Percentiles rank a stretch among this genome's conserved stretches.
phyloP scores from a whole-genome alignment of 2,797 vertebrate species.

The Acipenser transmontanus region DNA sequence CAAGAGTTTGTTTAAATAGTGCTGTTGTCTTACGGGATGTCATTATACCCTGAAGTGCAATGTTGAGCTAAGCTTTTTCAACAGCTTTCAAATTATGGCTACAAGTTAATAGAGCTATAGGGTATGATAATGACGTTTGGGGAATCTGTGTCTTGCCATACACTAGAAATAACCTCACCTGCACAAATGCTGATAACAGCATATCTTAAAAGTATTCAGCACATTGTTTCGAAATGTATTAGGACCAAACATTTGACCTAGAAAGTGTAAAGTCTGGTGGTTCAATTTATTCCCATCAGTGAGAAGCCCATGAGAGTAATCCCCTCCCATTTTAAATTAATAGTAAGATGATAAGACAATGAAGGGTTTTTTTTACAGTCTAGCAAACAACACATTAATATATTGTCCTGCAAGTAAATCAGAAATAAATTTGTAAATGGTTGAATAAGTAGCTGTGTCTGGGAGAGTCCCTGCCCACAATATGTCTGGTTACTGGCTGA shows the following conservation, averaged over 20 bases:
- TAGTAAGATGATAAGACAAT: background rate
- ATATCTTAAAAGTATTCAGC: too few relatives aligned
- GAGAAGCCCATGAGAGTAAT: background rate
- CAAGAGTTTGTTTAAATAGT: background rate
- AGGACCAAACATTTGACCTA: background rate
- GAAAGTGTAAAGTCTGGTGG: background rate
- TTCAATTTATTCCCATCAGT: conserved; percentile 1
- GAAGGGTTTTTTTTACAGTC: background rate
- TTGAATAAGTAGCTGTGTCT: background rate
- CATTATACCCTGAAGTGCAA: background rate
- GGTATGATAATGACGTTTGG: background rate
- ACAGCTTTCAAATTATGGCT: background rate
- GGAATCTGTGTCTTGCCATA: background rate
- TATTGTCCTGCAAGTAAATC: background rate
- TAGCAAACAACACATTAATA: background rate
- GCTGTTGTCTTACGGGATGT: background rate
- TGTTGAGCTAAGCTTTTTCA: background rate
- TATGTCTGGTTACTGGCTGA: too few relatives aligned
- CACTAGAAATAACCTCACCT: too few relatives aligned
- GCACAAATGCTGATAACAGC: too few relatives aligned
- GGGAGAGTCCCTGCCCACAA: too few relatives aligned
- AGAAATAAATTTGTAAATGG: background rate
- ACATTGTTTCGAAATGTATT: too few relatives aligned
- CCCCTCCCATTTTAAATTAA: background rate
- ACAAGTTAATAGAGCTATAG: background rate